A percentile compares a stretch with the other conserved stretches of the same genome.
Evolutionary conservation across 2,113 vertebrate species (phyloP).

Genomic region (Chionis minor): DNA sequence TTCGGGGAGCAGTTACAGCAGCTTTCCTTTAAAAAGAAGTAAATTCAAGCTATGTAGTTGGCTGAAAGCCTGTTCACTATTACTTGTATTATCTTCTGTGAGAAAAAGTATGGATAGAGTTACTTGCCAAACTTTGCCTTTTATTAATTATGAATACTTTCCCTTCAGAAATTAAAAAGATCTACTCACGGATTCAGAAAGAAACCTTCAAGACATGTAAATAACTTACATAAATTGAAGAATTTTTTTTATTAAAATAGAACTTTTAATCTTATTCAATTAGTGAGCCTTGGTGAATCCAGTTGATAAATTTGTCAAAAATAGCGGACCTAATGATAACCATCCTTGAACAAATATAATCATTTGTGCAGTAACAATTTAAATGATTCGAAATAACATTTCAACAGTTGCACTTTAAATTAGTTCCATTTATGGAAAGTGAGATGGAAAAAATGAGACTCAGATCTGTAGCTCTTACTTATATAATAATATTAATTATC

Average conservation of each 20-base stretch:
- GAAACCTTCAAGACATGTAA: background rate
- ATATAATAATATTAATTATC: background rate
- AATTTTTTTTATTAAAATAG: background rate
- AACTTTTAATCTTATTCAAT: background rate
- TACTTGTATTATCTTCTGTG: background rate
- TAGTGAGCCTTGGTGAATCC: background rate
- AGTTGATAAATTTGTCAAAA: background rate
- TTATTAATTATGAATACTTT: background rate
- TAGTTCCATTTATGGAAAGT: background rate
- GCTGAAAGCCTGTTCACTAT: background rate
- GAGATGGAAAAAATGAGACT: background rate
- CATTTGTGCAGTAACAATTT: background rate
- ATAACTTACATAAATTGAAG: background rate
- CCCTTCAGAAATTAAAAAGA: background rate
- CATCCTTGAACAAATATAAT: background rate
- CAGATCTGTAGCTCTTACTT: background rate
- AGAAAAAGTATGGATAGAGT: background rate
- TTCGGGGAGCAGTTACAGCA: background rate
- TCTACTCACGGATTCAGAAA: background rate
- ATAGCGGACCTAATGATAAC: background rate
- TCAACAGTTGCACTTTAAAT: background rate
- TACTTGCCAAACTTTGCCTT: background rate
- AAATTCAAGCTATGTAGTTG: background rate
- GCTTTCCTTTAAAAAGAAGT: background rate
- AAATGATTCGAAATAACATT: background rate